These are phyloP conservation scores for Pherbina coryleti DNA, from an alignment of 2,888 invertebrate species.

Conservation along the genomic window DNA sequence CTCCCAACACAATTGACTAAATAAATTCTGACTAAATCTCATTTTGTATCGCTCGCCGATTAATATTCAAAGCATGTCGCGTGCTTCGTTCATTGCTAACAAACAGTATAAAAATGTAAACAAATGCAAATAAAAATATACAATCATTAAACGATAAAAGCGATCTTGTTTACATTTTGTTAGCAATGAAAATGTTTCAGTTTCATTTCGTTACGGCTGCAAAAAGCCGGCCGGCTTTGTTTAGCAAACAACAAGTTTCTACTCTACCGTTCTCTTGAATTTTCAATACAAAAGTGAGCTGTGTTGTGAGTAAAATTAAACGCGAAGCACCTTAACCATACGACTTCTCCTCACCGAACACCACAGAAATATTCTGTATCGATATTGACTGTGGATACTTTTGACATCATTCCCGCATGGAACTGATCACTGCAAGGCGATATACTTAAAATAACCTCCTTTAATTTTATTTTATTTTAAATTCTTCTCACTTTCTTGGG, in stretches of 20 bases:
- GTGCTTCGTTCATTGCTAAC: background rate
- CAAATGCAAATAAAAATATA: background rate
- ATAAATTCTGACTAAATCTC: background rate
- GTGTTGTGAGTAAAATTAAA: too few relatives aligned
- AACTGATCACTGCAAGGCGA: too few relatives aligned
- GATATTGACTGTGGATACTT: too few relatives aligned
- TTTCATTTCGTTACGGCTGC: background rate
- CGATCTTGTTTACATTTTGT: background rate
- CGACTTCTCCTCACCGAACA: too few relatives aligned
- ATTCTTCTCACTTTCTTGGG: too few relatives aligned
- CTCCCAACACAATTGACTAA: background rate
- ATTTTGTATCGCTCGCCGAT: background rate
- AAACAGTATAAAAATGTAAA: background rate
- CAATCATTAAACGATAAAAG: background rate
- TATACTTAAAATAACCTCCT: too few relatives aligned
- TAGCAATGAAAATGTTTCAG: background rate
- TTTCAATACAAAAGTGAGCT: too few relatives aligned
- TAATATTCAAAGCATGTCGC: background rate
- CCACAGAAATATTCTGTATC: too few relatives aligned
- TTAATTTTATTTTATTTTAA: too few relatives aligned
- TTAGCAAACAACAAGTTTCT: background rate
- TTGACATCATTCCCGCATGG: too few relatives aligned
- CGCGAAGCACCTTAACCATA: too few relatives aligned
- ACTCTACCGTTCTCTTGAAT: background rate
- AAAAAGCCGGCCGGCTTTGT: constrained; percentile 3